A percentile compares a stretch with the other conserved stretches of the same genome.
These are phyloP conservation scores for Plutomurus gul DNA, from an alignment of 1,140 invertebrate species.

Conservation along the genomic window DNA sequence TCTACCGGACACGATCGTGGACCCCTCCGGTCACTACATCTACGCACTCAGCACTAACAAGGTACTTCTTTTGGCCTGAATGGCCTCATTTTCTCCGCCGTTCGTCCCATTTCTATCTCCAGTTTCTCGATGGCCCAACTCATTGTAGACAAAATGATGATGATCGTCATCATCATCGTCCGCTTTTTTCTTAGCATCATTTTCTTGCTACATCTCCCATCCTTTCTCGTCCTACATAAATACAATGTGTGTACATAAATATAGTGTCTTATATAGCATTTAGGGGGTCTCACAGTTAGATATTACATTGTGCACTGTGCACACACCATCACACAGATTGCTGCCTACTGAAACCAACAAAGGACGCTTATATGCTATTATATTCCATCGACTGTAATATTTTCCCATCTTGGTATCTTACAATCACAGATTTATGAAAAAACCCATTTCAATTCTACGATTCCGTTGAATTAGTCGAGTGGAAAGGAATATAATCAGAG, in stretches of 20 bases:
- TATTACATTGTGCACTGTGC: too few relatives aligned
- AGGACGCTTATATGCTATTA: too few relatives aligned
- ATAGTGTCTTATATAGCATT: too few relatives aligned
- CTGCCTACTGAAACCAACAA: neutral
- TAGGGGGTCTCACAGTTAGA: too few relatives aligned
- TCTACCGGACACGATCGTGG: constrained; percentile 79
- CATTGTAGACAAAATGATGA: neutral
- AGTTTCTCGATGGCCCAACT: neutral
- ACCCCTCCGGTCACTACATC: constrained; percentile 73
- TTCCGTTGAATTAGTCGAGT: neutral
- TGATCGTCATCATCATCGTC: neutral
- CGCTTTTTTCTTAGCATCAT: neutral
- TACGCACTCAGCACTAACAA: constrained; percentile 74
- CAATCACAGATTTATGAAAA: neutral
- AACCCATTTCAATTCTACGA: neutral
- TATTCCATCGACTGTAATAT: neutral
- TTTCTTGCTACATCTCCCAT: neutral
- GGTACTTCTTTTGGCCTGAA: constrained; percentile 57
- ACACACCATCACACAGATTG: neutral
- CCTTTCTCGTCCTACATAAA: neutral
- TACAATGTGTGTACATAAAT: too few relatives aligned
- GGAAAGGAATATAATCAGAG: neutral
- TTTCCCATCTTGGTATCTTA: neutral
- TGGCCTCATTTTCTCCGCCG: constrained; percentile 4
- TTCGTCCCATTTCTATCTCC: neutral